These are phyloP conservation scores for Siniperca scherzeri DNA, from an alignment of 2,797 vertebrate species.

Conservation along the genomic window DNA sequence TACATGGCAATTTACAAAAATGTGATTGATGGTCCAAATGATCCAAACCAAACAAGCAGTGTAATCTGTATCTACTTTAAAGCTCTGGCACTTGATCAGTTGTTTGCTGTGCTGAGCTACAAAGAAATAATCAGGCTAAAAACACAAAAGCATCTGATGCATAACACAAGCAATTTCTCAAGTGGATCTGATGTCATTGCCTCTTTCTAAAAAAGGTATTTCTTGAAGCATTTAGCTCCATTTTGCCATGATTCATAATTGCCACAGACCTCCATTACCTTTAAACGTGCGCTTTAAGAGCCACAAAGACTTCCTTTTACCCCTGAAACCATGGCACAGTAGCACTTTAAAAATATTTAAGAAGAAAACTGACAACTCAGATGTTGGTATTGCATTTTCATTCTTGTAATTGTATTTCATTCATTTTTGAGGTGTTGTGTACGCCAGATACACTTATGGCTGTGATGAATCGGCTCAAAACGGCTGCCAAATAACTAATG, in stretches of 20 bases:
- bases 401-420: slow-evolving; percentile 40
- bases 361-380: slow-evolving; percentile 30
- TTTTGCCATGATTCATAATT: neutral
- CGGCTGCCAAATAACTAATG: slow-evolving; percentile 56
- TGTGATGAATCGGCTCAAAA: slow-evolving; percentile 55
- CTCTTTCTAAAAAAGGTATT: slow-evolving; percentile 1
- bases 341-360: slow-evolving; percentile 15
- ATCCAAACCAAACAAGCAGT: slow-evolving; percentile 61
- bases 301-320: neutral
- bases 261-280: neutral
- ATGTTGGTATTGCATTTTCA: slow-evolving; percentile 28
- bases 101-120: slow-evolving; percentile 39
- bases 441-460: slow-evolving; percentile 28
- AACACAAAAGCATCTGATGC: slow-evolving; percentile 52
- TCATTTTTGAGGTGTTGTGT: slow-evolving; percentile 38
- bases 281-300: slow-evolving; percentile 12
- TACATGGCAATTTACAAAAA: slow-evolving; percentile 57
- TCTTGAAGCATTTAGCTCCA: slow-evolving; percentile 2
- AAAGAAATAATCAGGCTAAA: slow-evolving; percentile 55
- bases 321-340: neutral
- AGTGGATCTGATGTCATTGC: slow-evolving; percentile 1
- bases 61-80: slow-evolving; percentile 48
- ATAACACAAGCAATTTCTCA: neutral
- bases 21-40: slow-evolving; percentile 56
- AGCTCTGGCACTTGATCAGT: slow-evolving; percentile 48